phyloP scores from a whole-genome alignment of 37 sponge, comb jelly and placozoan genomes.

The Crambe crambe region DNA sequence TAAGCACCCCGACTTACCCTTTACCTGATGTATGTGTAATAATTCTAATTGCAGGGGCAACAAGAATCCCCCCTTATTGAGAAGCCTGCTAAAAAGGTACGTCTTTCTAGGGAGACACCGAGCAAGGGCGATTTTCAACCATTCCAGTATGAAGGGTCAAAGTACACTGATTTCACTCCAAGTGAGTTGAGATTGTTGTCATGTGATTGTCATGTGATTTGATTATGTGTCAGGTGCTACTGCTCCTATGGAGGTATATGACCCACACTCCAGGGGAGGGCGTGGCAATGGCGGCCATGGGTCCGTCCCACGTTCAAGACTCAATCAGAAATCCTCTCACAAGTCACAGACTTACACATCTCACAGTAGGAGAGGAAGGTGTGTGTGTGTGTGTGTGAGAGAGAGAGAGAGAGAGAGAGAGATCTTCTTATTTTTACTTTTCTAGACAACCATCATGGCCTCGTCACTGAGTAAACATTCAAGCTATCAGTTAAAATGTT shows the following conservation, averaged over 20 bases:
- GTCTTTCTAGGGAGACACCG: background rate
- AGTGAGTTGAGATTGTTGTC: background rate
- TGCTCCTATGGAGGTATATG: conserved; percentile 12
- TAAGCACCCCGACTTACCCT: background rate
- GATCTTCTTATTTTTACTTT: no score
- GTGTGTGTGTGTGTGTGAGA: no score
- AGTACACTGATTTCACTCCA: conserved; percentile 30
- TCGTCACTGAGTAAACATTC: no score
- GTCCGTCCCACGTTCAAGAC: conserved; percentile 16
- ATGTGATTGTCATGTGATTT: background rate
- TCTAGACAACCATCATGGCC: no score
- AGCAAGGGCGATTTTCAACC: conserved; percentile 2
- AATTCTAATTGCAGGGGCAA: background rate
- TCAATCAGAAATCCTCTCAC: conserved; percentile 36
- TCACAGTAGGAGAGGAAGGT: background rate
- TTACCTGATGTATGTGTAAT: background rate
- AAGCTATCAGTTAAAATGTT: no score
- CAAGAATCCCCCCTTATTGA: background rate
- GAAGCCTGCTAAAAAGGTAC: background rate
- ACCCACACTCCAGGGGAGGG: conserved; percentile 4
- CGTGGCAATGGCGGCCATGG: background rate
- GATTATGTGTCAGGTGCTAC: background rate
- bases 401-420: background rate
- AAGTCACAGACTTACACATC: conserved; percentile 23
- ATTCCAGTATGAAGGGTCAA: conserved; percentile 27